Evolutionary conservation across 1,140 invertebrate species (phyloP).

Genomic region (Trigoniulus corallinus): DNA sequence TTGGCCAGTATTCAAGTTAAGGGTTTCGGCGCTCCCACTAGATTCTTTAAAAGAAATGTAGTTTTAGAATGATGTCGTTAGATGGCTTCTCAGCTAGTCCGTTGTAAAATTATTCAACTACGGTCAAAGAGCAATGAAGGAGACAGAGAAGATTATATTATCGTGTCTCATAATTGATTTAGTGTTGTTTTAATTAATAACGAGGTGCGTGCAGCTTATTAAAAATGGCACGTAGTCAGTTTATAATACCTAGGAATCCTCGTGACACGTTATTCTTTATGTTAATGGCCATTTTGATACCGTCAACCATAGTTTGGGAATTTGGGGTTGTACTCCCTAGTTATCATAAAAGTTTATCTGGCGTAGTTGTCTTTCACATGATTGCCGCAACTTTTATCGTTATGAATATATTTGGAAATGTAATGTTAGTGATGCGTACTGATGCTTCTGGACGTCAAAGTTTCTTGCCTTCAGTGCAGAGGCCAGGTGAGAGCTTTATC

Average conservation of each 20-base stretch:
- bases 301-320: constrained; percentile 7
- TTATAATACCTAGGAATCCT: background rate
- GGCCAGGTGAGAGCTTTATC: background rate
- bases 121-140: too few species aligned
- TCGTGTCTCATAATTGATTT: too few species aligned
- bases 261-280: constrained; percentile 5
- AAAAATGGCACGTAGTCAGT: background rate
- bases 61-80: too few species aligned
- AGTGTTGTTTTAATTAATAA: too few species aligned
- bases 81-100: too few species aligned
- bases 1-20: too few species aligned
- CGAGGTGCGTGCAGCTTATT: too few species aligned
- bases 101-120: too few species aligned
- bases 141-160: too few species aligned
- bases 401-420: background rate
- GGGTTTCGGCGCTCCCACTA: too few species aligned
- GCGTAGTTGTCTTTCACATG: background rate
- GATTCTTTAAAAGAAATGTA: too few species aligned
- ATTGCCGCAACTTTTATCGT: background rate
- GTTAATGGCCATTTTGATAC: constrained; percentile 10
- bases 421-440: background rate
- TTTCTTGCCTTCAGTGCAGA: constrained; percentile 2
- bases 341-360: constrained; percentile 1
- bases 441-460: background rate
- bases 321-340: constrained; percentile 3